Percentiles rank a stretch among this genome's conserved stretches.
Conservation (phyloP, 37 sponge, comb jelly and placozoan species). For the Cladorhizidae sp. region DNA sequence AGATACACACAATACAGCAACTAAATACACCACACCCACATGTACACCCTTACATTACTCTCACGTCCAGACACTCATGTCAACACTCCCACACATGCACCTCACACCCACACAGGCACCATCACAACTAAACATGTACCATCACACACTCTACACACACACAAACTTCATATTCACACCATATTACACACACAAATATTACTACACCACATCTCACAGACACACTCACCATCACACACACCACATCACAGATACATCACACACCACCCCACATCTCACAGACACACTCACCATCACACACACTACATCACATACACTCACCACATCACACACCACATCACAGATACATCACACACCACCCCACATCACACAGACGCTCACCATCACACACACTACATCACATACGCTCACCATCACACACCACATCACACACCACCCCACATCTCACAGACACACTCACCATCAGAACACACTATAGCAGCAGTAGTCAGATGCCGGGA, state of each 20-base stretch:
- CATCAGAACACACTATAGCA: constrained; percentile 56
- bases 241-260: not conserved
- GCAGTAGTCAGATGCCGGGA: constrained; percentile 25
- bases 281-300: constrained; percentile 10
- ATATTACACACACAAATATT: not conserved
- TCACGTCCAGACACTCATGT: no score
- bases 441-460: constrained; percentile 13
- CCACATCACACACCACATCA: not conserved
- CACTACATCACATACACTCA: not conserved
- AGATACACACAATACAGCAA: no score
- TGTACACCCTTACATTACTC: no score
- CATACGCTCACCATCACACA: not conserved
- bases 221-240: constrained; percentile 1
- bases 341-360: no score
- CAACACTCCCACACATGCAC: not conserved
- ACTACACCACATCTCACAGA: no score
- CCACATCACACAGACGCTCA: no score
- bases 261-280: not conserved
- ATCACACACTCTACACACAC: not conserved
- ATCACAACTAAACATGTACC: not conserved
- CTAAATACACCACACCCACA: no score
- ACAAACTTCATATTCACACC: not conserved
- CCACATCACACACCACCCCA: no score
- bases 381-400: not conserved
- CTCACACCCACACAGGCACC: not conserved